These are phyloP conservation scores for Himalopsyche kuldschensis DNA, from an alignment of 2,888 invertebrate genomes.

Conservation along the genomic window DNA sequence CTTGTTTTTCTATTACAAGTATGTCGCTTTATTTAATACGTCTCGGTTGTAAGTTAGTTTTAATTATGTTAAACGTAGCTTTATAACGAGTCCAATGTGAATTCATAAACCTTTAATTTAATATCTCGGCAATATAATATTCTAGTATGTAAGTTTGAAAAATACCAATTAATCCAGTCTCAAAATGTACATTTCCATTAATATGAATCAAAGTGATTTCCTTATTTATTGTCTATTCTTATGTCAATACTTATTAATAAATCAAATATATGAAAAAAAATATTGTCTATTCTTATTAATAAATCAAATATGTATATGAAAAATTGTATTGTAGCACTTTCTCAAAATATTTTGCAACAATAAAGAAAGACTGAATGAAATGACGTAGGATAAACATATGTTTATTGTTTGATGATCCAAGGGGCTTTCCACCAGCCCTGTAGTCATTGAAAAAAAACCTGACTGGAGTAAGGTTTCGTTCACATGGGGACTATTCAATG, in stretches of 20 bases:
- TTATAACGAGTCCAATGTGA: constrained; percentile 26
- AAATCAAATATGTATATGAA: too few species aligned
- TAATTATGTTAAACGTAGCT: constrained; percentile 10
- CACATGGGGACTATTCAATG: too few species aligned
- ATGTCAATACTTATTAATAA: background rate
- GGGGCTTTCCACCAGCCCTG: too few species aligned
- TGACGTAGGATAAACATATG: too few species aligned
- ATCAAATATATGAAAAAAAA: background rate
- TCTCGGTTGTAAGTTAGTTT: background rate
- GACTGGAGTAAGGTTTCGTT: too few species aligned
- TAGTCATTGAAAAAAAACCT: too few species aligned
- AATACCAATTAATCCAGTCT: constrained; percentile 33
- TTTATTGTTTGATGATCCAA: too few species aligned
- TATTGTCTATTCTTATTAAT: background rate
- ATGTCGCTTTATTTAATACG: background rate
- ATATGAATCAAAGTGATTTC: constrained; percentile 6
- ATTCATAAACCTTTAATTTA: constrained; percentile 41
- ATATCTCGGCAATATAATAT: constrained; percentile 45
- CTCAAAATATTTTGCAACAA: too few species aligned
- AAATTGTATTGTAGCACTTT: too few species aligned
- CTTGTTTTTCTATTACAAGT: background rate
- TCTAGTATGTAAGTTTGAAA: constrained; percentile 44
- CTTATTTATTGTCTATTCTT: background rate
- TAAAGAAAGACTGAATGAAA: too few species aligned
- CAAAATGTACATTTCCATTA: constrained; percentile 29